Percentiles rank a stretch among this genome's conserved stretches.
Conservation (phyloP, 2,113 vertebrate species). For the Rafetus swinhoei region DNA sequence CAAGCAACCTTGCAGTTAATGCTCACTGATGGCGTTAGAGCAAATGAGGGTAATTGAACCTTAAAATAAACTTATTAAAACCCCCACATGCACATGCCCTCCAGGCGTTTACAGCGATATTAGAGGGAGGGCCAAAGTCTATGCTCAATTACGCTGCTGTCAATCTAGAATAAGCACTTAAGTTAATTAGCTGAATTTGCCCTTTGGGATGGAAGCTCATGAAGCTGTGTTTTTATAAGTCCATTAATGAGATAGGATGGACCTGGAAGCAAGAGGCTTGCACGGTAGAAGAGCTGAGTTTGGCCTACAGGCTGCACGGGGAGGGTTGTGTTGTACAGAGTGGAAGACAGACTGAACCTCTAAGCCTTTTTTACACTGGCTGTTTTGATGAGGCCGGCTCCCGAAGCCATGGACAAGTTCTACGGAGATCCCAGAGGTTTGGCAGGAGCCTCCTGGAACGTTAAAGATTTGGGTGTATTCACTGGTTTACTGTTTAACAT, state of each 20-base stretch:
- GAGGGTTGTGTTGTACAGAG: not conserved
- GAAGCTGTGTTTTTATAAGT: not conserved
- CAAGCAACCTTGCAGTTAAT: not conserved
- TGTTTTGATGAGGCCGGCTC: conserved; percentile 59
- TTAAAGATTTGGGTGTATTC: conserved; percentile 57
- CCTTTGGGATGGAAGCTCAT: not conserved
- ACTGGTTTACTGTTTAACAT: conserved; percentile 56
- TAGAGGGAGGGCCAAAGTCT: not conserved
- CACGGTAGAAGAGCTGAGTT: not conserved
- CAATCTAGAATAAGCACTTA: not conserved
- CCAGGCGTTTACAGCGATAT: not conserved
- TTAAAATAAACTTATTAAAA: not conserved
- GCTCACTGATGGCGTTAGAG: not conserved
- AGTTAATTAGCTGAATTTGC: not conserved
- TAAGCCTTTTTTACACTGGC: not conserved
- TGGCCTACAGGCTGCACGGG: not conserved
- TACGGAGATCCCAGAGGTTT: conserved; percentile 53
- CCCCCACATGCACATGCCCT: not conserved
- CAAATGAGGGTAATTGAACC: not conserved
- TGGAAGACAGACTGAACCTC: not conserved
- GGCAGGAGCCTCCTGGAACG: conserved; percentile 54
- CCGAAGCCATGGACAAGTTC: conserved; percentile 49
- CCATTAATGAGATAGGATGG: not conserved
- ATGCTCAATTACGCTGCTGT: not conserved
- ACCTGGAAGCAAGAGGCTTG: not conserved